phyloP scores from a whole-genome alignment of 2,888 invertebrate species.

The Oscheius onirici region DNA sequence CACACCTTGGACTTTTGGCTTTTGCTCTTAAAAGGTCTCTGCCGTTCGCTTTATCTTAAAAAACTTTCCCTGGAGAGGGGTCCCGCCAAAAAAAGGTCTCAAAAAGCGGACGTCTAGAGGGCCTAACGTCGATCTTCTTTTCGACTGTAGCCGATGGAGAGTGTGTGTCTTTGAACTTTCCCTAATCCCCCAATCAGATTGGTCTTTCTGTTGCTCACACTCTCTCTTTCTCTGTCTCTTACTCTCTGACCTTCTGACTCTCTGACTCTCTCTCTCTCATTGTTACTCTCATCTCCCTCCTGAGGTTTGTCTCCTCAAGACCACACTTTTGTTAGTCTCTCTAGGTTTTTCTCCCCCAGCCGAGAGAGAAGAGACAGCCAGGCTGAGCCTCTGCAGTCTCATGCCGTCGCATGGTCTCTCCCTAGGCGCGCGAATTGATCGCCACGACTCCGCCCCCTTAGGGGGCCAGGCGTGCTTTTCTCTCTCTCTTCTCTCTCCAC shows the following conservation, averaged over 20 bases:
- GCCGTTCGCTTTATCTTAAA: too few relatives aligned
- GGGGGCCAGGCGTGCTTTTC: slow-evolving; percentile 26
- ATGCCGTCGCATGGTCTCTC: slow-evolving; percentile 8
- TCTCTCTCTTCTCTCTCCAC: slow-evolving; percentile 17
- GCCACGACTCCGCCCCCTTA: slow-evolving; percentile 27
- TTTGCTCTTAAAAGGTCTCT: too few relatives aligned
- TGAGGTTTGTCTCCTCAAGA: slow-evolving; percentile 11
- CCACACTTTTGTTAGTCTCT: slow-evolving; percentile 27
- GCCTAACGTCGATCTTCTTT: neutral
- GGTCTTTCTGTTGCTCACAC: neutral
- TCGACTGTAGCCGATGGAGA: neutral
- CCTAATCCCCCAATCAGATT: neutral
- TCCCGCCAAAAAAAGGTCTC: too few relatives aligned
- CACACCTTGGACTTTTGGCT: too few relatives aligned
- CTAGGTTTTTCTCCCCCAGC: too few relatives aligned
- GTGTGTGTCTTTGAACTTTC: neutral
- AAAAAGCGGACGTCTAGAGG: too few relatives aligned
- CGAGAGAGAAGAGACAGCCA: too few relatives aligned
- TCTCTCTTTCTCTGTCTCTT: neutral
- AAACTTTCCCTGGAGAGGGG: too few relatives aligned
- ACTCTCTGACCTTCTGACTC: neutral
- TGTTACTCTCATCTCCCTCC: neutral
- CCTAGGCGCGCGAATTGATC: slow-evolving; percentile 29
- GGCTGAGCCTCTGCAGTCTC: slow-evolving; percentile 1
- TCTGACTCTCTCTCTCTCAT: neutral